Conservation (phyloP, 2,888 invertebrate genomes). For the Dasysyrphus tricinctus region DNA sequence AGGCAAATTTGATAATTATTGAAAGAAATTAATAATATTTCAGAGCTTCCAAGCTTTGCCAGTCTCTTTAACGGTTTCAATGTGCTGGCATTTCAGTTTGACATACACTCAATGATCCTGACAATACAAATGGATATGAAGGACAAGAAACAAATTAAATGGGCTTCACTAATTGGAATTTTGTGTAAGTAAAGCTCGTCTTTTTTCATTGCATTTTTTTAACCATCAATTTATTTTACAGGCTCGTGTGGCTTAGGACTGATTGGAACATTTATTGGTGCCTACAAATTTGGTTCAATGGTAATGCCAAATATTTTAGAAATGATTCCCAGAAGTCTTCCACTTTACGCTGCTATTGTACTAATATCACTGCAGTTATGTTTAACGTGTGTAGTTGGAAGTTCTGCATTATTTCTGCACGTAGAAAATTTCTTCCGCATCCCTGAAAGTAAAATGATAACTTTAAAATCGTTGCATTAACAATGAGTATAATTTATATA, state of each 20-base stretch:
- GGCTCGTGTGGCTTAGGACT: conserved; percentile 87
- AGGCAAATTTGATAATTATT: conserved; percentile 44
- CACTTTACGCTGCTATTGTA: conserved; percentile 88
- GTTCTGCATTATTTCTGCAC: conserved; percentile 92
- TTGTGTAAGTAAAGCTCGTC: conserved; percentile 83
- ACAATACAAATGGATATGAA: conserved; percentile 97
- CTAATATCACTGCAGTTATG: conserved; percentile 91
- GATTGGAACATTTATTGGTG: conserved; percentile 86
- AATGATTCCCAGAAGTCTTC: conserved; percentile 86
- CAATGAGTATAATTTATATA: conserved; percentile 65
- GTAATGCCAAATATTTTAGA: conserved; percentile 88
- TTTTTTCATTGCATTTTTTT: background rate
- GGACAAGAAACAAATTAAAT: conserved; percentile 88
- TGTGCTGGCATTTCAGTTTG: conserved; percentile 89
- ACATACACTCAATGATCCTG: conserved; percentile 92
- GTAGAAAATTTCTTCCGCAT: conserved; percentile 90
- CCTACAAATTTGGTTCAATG: conserved; percentile 86
- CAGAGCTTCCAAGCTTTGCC: conserved; percentile 83
- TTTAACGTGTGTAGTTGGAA: conserved; percentile 90
- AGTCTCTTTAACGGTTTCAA: conserved; percentile 87
- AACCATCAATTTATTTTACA: conserved; percentile 72
- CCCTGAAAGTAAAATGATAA: conserved; percentile 86
- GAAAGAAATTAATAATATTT: conserved; percentile 56
- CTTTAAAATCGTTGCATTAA: background rate
- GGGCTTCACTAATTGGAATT: conserved; percentile 89